Evolutionary conservation across 1,140 invertebrate species (phyloP).

Genomic region (Potamilus streckersoni): DNA sequence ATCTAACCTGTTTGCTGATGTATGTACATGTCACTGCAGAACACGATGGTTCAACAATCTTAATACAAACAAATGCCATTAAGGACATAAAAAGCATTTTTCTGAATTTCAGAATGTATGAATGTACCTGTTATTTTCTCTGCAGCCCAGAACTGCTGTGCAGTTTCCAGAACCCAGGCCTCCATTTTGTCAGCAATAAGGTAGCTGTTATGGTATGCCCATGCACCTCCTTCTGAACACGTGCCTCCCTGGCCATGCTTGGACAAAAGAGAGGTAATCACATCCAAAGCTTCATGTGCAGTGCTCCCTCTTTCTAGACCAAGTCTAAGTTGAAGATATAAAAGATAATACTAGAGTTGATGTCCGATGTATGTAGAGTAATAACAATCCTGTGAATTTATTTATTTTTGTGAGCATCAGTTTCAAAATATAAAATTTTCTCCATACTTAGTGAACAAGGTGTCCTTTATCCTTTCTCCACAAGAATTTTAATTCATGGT

Average conservation of each 20-base stretch:
- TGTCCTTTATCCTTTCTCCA: too few relatives aligned
- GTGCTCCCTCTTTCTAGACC: slow-evolving; percentile 76
- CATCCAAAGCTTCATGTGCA: slow-evolving; percentile 74
- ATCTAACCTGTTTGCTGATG: too few relatives aligned
- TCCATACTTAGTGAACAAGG: background rate
- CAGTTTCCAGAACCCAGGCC: slow-evolving; percentile 59
- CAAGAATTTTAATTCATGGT: too few relatives aligned
- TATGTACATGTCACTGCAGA: too few relatives aligned
- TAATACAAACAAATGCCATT: too few relatives aligned
- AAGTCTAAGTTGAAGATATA: slow-evolving; percentile 69
- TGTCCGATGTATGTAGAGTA: background rate
- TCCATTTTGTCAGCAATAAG: slow-evolving; percentile 50
- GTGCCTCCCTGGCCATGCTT: slow-evolving; percentile 78
- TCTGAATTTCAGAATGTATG: too few relatives aligned
- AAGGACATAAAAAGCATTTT: too few relatives aligned
- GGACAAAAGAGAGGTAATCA: slow-evolving; percentile 76
- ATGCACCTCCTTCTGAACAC: slow-evolving; percentile 35
- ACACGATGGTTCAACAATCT: too few relatives aligned
- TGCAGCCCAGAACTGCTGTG: slow-evolving; percentile 76
- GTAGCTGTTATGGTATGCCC: slow-evolving; percentile 53
- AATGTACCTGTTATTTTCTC: slow-evolving; percentile 74
- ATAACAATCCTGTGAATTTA: background rate
- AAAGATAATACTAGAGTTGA: background rate
- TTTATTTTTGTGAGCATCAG: background rate
- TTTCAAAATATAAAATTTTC: background rate